phyloP scores from a whole-genome alignment of 1,140 invertebrate genomes.

The Delia radicum region DNA sequence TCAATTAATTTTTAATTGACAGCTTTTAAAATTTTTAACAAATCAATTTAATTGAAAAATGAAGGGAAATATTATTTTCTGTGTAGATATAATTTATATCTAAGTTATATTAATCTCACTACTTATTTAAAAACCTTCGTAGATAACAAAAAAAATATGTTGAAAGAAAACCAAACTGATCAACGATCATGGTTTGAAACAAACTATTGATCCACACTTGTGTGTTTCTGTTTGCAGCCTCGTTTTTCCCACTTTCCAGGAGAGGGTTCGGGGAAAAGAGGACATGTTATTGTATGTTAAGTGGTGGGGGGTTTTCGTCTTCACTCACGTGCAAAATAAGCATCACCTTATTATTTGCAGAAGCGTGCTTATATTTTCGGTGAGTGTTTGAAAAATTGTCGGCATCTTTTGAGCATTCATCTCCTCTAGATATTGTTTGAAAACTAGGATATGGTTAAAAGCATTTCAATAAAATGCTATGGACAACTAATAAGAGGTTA shows the following conservation, averaged over 20 bases:
- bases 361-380: conserved; percentile 15
- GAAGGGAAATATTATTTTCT: no score
- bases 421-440: conserved; percentile 10
- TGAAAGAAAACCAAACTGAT: background rate
- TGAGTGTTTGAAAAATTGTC: conserved; percentile 20
- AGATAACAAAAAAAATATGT: background rate
- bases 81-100: no score
- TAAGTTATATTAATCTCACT: no score
- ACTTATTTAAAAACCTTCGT: no score
- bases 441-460: conserved; percentile 11
- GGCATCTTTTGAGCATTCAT: conserved; percentile 15
- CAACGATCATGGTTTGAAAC: background rate
- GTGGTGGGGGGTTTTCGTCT: background rate
- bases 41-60: no score
- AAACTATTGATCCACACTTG: background rate
- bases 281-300: background rate
- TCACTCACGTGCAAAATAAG: conserved; percentile 16
- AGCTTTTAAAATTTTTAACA: no score
- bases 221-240: background rate
- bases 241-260: background rate
- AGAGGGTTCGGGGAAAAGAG: background rate
- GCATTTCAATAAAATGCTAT: conserved; percentile 20
- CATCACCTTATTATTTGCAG: conserved; percentile 10
- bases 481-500: conserved; percentile 15
- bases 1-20: no score